Conservation (phyloP, 2,797 vertebrate genomes). For the Geotrypetes seraphini region DNA sequence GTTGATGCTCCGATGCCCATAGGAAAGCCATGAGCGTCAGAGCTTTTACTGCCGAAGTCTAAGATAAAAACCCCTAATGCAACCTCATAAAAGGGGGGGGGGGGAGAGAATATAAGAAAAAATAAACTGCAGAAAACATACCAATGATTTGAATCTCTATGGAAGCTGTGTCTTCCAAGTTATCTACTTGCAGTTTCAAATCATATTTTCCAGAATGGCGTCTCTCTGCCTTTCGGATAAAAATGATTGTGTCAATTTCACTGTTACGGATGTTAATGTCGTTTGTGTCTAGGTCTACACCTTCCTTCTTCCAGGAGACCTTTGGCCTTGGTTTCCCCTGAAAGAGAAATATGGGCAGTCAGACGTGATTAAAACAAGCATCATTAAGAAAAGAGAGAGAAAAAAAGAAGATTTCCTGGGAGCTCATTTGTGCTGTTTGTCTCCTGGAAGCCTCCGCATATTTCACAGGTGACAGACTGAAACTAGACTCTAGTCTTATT, state of each 20-base stretch:
- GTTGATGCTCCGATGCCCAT: no score
- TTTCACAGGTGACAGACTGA: no score
- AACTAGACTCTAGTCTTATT: no score
- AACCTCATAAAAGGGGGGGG: no score
- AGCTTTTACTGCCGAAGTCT: no score
- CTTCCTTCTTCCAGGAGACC: constrained; percentile 84
- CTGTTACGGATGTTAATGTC: constrained; percentile 91
- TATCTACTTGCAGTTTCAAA: constrained; percentile 87
- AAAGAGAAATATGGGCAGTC: not conserved
- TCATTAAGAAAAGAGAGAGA: not conserved
- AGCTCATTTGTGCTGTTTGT: no score
- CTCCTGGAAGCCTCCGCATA: no score
- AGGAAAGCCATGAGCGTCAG: no score
- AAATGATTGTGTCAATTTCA: constrained; percentile 90
- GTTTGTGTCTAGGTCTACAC: constrained; percentile 65
- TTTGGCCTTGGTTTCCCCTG: constrained; percentile 92
- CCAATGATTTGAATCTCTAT: constrained; percentile 92
- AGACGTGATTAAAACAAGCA: not conserved
- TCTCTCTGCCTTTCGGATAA: constrained; percentile 90
- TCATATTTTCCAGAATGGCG: constrained; percentile 91
- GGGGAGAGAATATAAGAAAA: no score
- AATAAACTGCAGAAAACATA: no score
- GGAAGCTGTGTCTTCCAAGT: constrained; percentile 67
- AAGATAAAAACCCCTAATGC: no score
- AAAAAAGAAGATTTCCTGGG: not conserved